Evolutionary conservation across 2,797 vertebrate genomes (phyloP).

Genomic region (Capromys pilorides): DNA sequence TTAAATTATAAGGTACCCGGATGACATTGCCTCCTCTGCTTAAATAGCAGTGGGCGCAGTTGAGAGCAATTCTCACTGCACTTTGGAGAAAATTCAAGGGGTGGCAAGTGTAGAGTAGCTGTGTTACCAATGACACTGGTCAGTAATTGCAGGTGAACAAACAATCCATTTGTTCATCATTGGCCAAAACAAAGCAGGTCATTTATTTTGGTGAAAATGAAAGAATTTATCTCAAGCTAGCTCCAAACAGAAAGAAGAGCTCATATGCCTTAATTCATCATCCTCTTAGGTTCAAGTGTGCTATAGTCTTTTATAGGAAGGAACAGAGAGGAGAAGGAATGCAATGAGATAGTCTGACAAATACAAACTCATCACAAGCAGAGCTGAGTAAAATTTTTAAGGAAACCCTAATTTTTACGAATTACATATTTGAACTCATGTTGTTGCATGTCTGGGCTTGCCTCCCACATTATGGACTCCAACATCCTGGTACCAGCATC

Average conservation of each 20-base stretch:
- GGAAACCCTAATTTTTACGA: constrained; percentile 74
- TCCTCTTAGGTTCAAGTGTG: not conserved
- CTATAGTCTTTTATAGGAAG: not conserved
- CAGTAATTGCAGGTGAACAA: not conserved
- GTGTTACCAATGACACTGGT: not conserved
- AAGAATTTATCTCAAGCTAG: not conserved
- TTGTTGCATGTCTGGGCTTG: constrained; percentile 51
- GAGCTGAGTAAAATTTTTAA: constrained; percentile 64
- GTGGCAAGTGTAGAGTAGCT: not conserved
- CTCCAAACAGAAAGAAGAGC: not conserved
- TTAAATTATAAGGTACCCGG: not conserved
- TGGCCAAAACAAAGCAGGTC: not conserved
- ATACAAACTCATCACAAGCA: constrained; percentile 77
- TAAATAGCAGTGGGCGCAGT: not conserved
- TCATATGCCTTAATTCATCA: not conserved
- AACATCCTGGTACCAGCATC: not conserved
- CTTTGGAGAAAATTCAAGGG: not conserved
- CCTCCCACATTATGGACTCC: not conserved
- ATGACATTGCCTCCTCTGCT: constrained; percentile 13
- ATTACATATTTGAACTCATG: constrained; percentile 70
- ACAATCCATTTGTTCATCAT: not conserved
- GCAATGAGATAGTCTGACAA: constrained; percentile 69
- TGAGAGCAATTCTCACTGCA: not conserved
- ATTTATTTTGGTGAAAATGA: not conserved
- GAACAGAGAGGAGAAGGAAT: not conserved